These are phyloP conservation scores for Tanypteryx hageni DNA, from an alignment of 2,888 invertebrate species.

Conservation along the genomic window DNA sequence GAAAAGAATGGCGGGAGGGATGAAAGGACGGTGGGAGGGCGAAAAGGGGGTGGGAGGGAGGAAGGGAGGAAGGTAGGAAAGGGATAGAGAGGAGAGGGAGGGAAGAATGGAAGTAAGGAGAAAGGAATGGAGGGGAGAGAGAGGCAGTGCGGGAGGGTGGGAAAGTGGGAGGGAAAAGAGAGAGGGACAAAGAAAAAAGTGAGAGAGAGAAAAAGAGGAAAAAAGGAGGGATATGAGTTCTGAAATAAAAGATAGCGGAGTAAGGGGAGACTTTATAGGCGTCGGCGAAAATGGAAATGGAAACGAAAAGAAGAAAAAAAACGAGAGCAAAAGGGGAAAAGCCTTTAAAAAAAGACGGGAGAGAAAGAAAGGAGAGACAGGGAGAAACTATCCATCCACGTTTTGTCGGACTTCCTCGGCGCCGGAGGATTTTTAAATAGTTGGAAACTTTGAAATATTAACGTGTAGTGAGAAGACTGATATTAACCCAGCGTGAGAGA, in stretches of 20 bases:
- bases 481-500: too few species aligned
- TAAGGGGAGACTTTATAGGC: background rate
- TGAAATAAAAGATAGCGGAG: background rate
- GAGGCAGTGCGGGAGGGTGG: background rate
- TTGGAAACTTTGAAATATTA: too few species aligned
- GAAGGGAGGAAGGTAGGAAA: background rate
- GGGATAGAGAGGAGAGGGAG: background rate
- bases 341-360: background rate
- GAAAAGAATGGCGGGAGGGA: background rate
- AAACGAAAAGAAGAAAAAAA: background rate
- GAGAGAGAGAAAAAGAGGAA: background rate
- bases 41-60: background rate
- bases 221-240: background rate
- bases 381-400: constrained; percentile 4
- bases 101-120: background rate
- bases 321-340: background rate
- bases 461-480: too few species aligned
- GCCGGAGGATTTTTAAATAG: too few species aligned
- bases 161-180: background rate
- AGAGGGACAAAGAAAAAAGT: background rate
- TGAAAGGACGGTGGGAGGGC: background rate
- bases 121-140: background rate
- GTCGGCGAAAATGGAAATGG: background rate
- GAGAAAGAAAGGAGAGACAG: background rate
- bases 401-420: background rate